Evolutionary conservation across 2,113 vertebrate genomes (phyloP).

Genomic region (Sarotherodon lohbergeri): DNA sequence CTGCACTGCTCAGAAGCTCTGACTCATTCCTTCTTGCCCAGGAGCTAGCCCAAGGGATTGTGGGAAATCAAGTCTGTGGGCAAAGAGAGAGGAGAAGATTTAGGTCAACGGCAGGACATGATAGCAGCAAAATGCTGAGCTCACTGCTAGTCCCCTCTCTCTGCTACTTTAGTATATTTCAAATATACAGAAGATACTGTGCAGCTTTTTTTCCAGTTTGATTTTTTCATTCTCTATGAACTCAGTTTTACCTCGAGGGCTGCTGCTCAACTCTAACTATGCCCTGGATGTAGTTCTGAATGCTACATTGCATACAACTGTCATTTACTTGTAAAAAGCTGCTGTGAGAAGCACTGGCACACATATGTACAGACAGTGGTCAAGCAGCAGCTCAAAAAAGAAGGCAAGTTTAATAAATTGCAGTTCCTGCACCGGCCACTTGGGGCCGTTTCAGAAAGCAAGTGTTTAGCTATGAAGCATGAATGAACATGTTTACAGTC

Average conservation of each 20-base stretch:
- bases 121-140: not conserved
- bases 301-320: not conserved
- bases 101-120: slow-evolving; percentile 15
- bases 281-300: not conserved
- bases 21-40: slow-evolving; percentile 41
- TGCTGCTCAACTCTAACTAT: not conserved
- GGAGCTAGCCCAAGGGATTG: slow-evolving; percentile 25
- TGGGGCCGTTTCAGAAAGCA: not conserved
- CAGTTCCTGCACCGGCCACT: not conserved
- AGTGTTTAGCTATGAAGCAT: not conserved
- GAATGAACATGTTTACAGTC: not conserved
- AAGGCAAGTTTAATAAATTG: not conserved
- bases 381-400: not conserved
- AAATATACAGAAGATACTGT: not conserved
- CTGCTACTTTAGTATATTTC: not conserved
- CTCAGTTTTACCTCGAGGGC: not conserved
- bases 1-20: slow-evolving; percentile 19
- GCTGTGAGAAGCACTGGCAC: not conserved
- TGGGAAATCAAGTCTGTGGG: slow-evolving; percentile 47
- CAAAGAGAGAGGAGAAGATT: slow-evolving; percentile 15
- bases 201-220: not conserved
- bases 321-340: not conserved
- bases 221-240: not conserved
- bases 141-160: not conserved
- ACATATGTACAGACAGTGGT: not conserved